A percentile compares a stretch with the other conserved stretches of the same genome.
phyloP scores from a whole-genome alignment of 2,113 vertebrate genomes.

The Gila orcuttii region DNA sequence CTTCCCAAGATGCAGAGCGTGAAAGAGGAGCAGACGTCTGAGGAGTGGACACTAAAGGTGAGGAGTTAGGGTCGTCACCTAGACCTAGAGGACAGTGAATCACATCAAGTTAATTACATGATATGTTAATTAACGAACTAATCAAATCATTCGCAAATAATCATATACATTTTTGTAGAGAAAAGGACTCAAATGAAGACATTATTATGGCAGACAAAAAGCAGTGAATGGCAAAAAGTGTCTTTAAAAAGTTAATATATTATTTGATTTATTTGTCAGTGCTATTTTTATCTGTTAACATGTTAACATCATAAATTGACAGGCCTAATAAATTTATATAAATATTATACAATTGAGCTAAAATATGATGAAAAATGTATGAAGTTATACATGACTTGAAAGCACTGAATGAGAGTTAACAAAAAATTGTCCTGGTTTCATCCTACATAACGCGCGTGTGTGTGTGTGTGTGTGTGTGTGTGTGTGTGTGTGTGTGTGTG shows the following conservation, averaged over 20 bases:
- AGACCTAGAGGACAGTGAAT: slow-evolving; percentile 62
- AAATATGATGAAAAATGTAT: slow-evolving; percentile 21
- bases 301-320: not conserved
- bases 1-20: slow-evolving; percentile 85
- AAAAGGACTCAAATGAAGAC: not conserved
- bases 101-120: not conserved
- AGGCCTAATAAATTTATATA: not conserved
- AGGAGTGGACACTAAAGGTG: slow-evolving; percentile 78
- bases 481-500: too few relatives aligned
- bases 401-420: not conserved
- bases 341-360: not conserved
- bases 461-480: not conserved
- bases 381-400: not conserved
- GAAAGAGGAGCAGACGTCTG: slow-evolving; percentile 74
- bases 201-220: not conserved
- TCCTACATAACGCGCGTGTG: not conserved
- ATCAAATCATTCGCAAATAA: not conserved
- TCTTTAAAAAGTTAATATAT: not conserved
- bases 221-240: not conserved
- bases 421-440: not conserved
- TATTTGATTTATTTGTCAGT: not conserved
- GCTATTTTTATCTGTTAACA: not conserved
- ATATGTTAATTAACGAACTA: not conserved
- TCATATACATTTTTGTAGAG: not conserved
- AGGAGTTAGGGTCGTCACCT: slow-evolving; percentile 72